Conservation (phyloP, 2,797 vertebrate genomes). For the Natrix natrix region DNA sequence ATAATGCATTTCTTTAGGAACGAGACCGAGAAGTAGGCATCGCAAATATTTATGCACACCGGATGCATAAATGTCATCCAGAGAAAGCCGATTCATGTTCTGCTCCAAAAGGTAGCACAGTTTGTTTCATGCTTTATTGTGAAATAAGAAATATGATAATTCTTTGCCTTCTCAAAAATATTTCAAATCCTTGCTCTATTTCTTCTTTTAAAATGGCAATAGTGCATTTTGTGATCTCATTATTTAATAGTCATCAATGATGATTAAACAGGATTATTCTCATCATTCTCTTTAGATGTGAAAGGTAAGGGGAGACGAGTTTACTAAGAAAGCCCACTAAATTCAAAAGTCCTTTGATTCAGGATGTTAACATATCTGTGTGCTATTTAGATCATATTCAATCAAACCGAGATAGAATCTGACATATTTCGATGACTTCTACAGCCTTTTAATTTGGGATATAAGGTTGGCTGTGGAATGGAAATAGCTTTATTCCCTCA, state of each 20-base stretch:
- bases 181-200: neutral
- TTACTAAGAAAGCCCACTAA: neutral
- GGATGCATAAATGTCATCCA: constrained; percentile 64
- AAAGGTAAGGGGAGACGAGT: neutral
- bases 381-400: too few species aligned
- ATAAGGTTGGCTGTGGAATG: neutral
- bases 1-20: constrained; percentile 66
- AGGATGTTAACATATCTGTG: too few species aligned
- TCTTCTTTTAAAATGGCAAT: neutral
- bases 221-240: neutral
- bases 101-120: neutral
- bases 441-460: neutral
- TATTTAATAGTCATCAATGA: too few species aligned
- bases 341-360: neutral
- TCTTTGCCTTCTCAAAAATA: neutral
- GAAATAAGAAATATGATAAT: neutral
- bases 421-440: neutral
- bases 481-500: neutral
- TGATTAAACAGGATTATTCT: neutral
- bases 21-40: constrained; percentile 70
- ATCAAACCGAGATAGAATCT: too few species aligned
- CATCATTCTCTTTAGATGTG: neutral
- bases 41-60: constrained; percentile 76
- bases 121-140: neutral
- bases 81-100: constrained; percentile 45